These are phyloP conservation scores for Hippocampus abdominalis DNA, from an alignment of 2,113 vertebrate genomes.

Conservation along the genomic window DNA sequence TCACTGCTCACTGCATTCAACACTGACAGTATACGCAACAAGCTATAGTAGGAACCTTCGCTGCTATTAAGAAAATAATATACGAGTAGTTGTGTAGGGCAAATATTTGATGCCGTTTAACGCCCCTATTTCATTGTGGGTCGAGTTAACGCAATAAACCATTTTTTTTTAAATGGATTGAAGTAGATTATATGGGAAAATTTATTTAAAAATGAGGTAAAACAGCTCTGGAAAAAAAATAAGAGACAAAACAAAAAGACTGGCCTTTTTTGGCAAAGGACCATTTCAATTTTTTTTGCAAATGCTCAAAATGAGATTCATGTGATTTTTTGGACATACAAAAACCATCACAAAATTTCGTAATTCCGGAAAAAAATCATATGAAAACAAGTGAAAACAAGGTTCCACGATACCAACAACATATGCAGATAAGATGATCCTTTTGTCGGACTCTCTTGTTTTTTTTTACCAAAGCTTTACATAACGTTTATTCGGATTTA, in stretches of 20 bases:
- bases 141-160: constrained; percentile 58
- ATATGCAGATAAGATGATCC: neutral
- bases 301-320: neutral
- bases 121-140: constrained; percentile 21
- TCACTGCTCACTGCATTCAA: constrained; percentile 88
- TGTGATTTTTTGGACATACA: constrained; percentile 55
- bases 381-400: constrained; percentile 42
- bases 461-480: neutral
- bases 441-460: neutral
- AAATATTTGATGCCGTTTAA: constrained; percentile 91
- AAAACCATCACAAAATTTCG: neutral
- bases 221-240: no score
- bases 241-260: neutral
- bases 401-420: neutral
- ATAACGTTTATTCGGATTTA: neutral
- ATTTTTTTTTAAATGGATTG: no score
- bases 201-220: no score
- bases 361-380: no score
- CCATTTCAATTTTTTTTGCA: neutral
- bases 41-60: constrained; percentile 95
- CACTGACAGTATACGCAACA: constrained; percentile 78
- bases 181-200: neutral
- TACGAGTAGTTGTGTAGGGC: constrained; percentile 76
- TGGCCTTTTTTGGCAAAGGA: no score
- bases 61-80: constrained; percentile 78